phyloP scores from a whole-genome alignment of 2,113 vertebrate species.

The Oreochromis aureus region DNA sequence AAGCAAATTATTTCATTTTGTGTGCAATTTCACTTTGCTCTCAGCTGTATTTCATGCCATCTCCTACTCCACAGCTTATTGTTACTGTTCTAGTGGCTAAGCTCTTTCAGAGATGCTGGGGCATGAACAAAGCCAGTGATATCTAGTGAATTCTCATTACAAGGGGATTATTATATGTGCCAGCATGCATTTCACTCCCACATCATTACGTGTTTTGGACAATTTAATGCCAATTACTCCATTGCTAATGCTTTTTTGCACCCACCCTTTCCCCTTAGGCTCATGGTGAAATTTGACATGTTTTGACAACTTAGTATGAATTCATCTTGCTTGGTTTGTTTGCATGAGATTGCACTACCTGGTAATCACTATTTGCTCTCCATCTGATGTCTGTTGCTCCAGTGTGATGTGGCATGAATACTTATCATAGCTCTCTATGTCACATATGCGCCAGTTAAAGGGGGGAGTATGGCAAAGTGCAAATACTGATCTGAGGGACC shows the following conservation, averaged over 20 bases:
- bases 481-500: constrained; percentile 39
- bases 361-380: not conserved
- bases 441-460: not conserved
- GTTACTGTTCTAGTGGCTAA: constrained; percentile 48
- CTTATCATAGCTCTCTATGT: not conserved
- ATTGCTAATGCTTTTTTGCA: constrained; percentile 18
- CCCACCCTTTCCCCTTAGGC: not conserved
- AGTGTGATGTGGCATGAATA: not conserved
- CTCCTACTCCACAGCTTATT: constrained; percentile 8
- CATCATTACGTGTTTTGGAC: constrained; percentile 54
- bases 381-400: not conserved
- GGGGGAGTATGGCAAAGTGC: not conserved
- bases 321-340: constrained; percentile 6
- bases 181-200: constrained; percentile 51
- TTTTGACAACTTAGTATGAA: constrained; percentile 13
- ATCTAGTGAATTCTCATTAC: constrained; percentile 66
- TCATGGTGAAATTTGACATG: constrained; percentile 22
- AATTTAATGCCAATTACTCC: constrained; percentile 50
- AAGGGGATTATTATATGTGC: constrained; percentile 60
- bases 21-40: constrained; percentile 17
- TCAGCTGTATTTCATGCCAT: not conserved
- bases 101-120: constrained; percentile 39
- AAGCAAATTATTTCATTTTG: not conserved
- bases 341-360: constrained; percentile 4
- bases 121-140: constrained; percentile 50